These are phyloP conservation scores for Apantesis nais DNA, from an alignment of 2,888 invertebrate species.

Conservation along the genomic window DNA sequence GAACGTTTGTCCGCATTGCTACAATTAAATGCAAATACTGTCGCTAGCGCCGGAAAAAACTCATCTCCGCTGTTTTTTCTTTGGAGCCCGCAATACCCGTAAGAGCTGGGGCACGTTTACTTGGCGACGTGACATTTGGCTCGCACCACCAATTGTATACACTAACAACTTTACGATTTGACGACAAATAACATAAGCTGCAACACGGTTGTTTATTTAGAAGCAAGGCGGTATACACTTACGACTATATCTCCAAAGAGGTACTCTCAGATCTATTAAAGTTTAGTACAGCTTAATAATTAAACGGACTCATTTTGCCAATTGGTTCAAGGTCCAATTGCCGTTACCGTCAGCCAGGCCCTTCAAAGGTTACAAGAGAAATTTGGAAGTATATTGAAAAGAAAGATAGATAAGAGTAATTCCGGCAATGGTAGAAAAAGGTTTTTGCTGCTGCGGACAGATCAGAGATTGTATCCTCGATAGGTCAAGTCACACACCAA, in stretches of 20 bases:
- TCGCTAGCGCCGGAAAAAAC: background rate
- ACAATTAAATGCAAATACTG: constrained; percentile 7
- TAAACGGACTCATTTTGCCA: no score
- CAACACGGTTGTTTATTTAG: background rate
- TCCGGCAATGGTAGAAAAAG: no score
- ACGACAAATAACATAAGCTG: background rate
- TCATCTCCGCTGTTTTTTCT: constrained; percentile 2
- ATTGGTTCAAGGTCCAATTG: no score
- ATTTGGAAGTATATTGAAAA: no score
- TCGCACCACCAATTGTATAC: no score
- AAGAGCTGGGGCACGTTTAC: background rate
- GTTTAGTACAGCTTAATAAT: no score
- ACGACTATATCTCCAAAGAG: background rate
- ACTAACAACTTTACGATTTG: background rate
- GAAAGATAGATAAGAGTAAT: no score
- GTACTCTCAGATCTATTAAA: background rate
- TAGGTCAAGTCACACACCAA: no score
- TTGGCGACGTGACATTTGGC: background rate
- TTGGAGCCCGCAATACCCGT: background rate
- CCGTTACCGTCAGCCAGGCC: no score
- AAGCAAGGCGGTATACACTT: background rate
- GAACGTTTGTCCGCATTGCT: background rate
- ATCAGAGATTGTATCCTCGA: background rate
- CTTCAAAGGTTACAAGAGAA: no score
- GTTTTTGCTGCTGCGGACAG: background rate